phyloP scores from a whole-genome alignment of 1,140 invertebrate genomes.

The Littorina saxatilis region DNA sequence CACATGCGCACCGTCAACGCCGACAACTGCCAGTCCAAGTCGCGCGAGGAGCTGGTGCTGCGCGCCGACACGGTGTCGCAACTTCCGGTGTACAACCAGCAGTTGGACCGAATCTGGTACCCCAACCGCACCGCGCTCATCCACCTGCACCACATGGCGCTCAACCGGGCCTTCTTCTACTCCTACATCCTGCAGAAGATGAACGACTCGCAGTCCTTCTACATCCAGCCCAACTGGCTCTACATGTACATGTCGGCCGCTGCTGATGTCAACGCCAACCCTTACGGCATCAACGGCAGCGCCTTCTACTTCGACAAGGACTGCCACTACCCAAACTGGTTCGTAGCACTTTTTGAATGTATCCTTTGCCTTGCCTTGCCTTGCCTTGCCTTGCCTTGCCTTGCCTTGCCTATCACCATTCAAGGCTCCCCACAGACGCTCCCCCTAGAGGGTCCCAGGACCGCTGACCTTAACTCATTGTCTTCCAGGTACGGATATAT shows the following conservation, averaged over 20 bases:
- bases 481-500: too few species aligned
- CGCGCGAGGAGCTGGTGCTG: constrained; percentile 87
- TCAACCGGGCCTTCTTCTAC: constrained; percentile 96
- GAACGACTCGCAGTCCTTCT: constrained; percentile 74
- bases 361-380: too few species aligned
- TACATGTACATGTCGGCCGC: constrained; percentile 96
- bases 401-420: too few species aligned
- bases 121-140: constrained; percentile 95
- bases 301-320: constrained; percentile 96
- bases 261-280: constrained; percentile 95
- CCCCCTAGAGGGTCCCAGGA: too few species aligned
- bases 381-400: too few species aligned
- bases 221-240: constrained; percentile 97
- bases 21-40: constrained; percentile 93
- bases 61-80: constrained; percentile 84
- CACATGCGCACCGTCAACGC: constrained; percentile 85
- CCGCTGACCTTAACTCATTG: too few species aligned
- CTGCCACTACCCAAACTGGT: constrained; percentile 88
- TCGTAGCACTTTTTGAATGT: too few species aligned
- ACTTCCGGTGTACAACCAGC: constrained; percentile 82
- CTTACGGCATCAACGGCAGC: constrained; percentile 90
- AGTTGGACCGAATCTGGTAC: constrained; percentile 90
- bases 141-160: constrained; percentile 96
- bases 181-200: constrained; percentile 87
- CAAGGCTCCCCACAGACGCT: too few species aligned